Base-by-base conservation (phyloP, 2,888 invertebrate species). In the Clivina fossor region DNA sequence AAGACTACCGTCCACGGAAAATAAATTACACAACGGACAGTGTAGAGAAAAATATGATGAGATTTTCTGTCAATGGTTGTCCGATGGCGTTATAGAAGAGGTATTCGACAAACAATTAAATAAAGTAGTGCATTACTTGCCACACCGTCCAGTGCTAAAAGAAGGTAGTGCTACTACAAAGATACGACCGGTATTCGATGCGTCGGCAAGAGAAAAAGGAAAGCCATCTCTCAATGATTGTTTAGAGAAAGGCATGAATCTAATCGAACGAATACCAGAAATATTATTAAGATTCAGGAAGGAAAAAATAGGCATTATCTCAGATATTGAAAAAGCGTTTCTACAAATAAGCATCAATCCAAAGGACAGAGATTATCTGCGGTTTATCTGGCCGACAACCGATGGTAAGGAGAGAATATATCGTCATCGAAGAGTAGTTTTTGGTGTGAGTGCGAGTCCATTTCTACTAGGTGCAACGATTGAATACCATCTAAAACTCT, bases 161-260 rank as follows among this genome's bases (percentile, higher is more conserved):
- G 59, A 60, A 2, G 41, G 58, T 8, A 64, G 63, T 46, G 40
- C 60, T 4, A n/a, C n/a, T n/a, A 65, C 66, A 1, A 64, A 63
- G 43, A 47, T 66, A 2, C 41, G 68, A 11, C 65, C 67, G 1
- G 66, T 68, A 1, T 66, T 67, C 58, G 63, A 68, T 37, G 66
- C 65, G n/a, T 66, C 65, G 8, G 57, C 62, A 4, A 50, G 50
- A 47, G 58, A 62, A 4, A 33, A 40, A 2, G 40, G 54, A 0
- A 62, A 61, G 0, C 20, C 58, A 1, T 68, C 68, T 4, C 50
- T 70, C 4, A 71, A 70, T 49, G 62, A 67, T 7, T 55, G 58
- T 3, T 59, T 70, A 16, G 60, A 62, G 40, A 62, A 64, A 4
- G 69, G 70, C 1, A 64, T 65, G 0, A 60, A 61, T 4, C 38